Evolutionary conservation across 1,140 invertebrate species (phyloP).

Genomic region (Nasonia vitripennis): DNA sequence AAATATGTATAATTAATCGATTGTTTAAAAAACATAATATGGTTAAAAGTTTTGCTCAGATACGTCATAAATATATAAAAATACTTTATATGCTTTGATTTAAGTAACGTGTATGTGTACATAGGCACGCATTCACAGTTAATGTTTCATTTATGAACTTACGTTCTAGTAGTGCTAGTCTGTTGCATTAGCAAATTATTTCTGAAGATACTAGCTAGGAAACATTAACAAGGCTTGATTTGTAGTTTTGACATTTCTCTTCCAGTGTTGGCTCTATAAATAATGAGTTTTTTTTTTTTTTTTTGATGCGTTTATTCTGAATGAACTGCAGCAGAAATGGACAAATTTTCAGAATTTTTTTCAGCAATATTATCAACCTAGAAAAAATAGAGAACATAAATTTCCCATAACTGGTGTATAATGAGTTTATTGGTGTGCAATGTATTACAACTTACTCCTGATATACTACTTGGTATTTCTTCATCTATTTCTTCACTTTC

Average conservation of each 20-base stretch:
- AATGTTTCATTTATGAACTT: slow-evolving; percentile 13
- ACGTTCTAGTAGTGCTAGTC: neutral
- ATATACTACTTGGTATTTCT: slow-evolving; percentile 69
- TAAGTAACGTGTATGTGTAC: slow-evolving; percentile 3
- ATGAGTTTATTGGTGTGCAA: neutral
- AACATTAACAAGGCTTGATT: slow-evolving; percentile 29
- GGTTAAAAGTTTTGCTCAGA: slow-evolving; percentile 23
- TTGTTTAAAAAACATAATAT: slow-evolving; percentile 28
- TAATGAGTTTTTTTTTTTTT: neutral
- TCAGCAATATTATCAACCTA: slow-evolving; percentile 30
- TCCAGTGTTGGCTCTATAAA: neutral
- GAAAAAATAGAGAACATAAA: neutral
- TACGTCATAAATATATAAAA: slow-evolving; percentile 43
- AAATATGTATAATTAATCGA: neutral
- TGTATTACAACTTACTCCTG: slow-evolving; percentile 67
- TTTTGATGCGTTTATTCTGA: neutral
- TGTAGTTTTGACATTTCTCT: neutral
- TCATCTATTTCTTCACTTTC: slow-evolving; percentile 71
- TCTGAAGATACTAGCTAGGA: neutral
- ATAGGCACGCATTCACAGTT: slow-evolving; percentile 29
- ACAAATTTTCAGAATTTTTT: slow-evolving; percentile 22
- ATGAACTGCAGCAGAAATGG: slow-evolving; percentile 1
- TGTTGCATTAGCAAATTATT: neutral
- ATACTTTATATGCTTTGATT: slow-evolving; percentile 38
- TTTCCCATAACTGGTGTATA: slow-evolving; percentile 13